These are phyloP conservation scores for Eulithis testata DNA, from an alignment of 2,888 invertebrate species.

Conservation along the genomic window DNA sequence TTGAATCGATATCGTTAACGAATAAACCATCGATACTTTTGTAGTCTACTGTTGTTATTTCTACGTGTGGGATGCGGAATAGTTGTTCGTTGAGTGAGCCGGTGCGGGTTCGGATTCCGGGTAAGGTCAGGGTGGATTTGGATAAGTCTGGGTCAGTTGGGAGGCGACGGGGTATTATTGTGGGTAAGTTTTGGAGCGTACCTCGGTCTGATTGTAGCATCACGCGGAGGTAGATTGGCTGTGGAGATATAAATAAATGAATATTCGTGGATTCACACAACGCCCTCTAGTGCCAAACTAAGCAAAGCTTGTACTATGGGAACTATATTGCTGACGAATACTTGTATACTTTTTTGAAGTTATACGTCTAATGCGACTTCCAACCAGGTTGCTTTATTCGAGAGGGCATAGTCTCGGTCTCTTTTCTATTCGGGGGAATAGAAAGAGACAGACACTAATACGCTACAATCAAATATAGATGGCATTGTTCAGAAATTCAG, in stretches of 20 bases:
- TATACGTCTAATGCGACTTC: too few relatives aligned
- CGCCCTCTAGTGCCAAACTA: too few relatives aligned
- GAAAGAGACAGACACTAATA: too few relatives aligned
- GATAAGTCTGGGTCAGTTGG: conserved; percentile 66
- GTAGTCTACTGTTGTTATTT: conserved; percentile 80
- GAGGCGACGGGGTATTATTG: conserved; percentile 44
- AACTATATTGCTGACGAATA: too few relatives aligned
- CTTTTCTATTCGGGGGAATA: too few relatives aligned
- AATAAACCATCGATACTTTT: conserved; percentile 71
- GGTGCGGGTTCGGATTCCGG: conserved; percentile 56
- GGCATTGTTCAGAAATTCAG: too few relatives aligned
- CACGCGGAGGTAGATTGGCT: conserved; percentile 92
- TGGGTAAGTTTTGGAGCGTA: conserved; percentile 85
- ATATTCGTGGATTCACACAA: neutral
- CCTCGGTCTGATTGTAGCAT: conserved; percentile 90
- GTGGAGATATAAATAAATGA: conserved; percentile 47
- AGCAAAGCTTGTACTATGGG: too few relatives aligned
- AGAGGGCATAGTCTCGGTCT: too few relatives aligned
- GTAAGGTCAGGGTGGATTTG: conserved; percentile 46
- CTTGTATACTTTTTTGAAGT: too few relatives aligned
- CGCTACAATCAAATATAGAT: too few relatives aligned
- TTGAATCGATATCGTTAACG: conserved; percentile 82
- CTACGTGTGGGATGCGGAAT: conserved; percentile 73
- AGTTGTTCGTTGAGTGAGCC: conserved; percentile 70
- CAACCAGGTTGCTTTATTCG: too few relatives aligned